Conservation (phyloP, 2,113 vertebrate species). For the Anarhynchus alexandrinus region DNA sequence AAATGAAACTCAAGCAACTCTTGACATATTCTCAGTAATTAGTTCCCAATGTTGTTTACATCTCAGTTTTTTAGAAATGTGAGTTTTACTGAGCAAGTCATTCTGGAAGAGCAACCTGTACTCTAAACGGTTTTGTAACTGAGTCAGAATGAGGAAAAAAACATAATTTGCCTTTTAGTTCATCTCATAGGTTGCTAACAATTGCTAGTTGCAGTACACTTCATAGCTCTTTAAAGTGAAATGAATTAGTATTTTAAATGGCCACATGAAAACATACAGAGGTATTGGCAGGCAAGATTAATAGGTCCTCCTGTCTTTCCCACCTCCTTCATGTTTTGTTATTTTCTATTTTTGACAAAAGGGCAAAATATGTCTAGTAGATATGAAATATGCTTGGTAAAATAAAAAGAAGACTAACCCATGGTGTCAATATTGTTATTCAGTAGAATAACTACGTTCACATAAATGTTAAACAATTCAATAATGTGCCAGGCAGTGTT, state of each 20-base stretch:
- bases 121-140: not conserved
- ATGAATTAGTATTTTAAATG: not conserved
- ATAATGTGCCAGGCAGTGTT: not conserved
- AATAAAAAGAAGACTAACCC: not conserved
- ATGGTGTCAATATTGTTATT: not conserved
- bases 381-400: not conserved
- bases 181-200: not conserved
- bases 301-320: not conserved
- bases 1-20: not conserved
- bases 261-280: not conserved
- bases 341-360: not conserved
- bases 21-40: not conserved
- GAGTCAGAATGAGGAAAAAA: not conserved
- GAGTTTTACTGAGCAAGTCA: not conserved
- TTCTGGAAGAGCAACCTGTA: not conserved
- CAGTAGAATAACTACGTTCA: not conserved
- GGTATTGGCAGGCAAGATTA: not conserved
- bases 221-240: not conserved
- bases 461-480: slow-evolving; percentile 5
- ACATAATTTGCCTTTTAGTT: not conserved
- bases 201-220: not conserved
- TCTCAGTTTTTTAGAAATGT: not conserved
- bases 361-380: not conserved
- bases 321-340: not conserved
- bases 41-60: not conserved